phyloP scores from a whole-genome alignment of 1,140 invertebrate species.

The Heliconius himera region DNA sequence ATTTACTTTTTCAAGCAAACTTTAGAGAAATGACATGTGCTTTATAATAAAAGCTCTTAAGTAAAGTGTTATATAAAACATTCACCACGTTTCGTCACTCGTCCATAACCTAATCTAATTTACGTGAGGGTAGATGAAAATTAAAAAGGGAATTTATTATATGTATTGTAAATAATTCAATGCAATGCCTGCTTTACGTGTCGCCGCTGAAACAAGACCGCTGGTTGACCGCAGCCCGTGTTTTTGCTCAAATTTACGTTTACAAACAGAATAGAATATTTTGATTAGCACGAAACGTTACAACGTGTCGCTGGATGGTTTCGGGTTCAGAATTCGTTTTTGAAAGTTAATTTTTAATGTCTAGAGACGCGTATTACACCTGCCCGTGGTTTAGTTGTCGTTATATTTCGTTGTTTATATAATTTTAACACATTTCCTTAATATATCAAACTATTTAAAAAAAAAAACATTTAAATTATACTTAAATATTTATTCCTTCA shows the following conservation, averaged over 20 bases:
- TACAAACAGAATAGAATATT: constrained; percentile 74
- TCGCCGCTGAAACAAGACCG: constrained; percentile 36
- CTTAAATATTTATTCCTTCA: not conserved
- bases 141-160: constrained; percentile 78
- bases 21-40: not conserved
- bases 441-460: constrained; percentile 2
- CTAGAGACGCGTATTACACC: not conserved
- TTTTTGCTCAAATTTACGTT: constrained; percentile 60
- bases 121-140: constrained; percentile 38
- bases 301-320: constrained; percentile 42
- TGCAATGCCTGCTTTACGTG: constrained; percentile 53
- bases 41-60: not conserved
- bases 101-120: constrained; percentile 3
- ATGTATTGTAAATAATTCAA: constrained; percentile 72
- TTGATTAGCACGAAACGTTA: constrained; percentile 64
- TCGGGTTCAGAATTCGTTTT: constrained; percentile 43
- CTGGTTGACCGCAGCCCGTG: constrained; percentile 55
- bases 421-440: constrained; percentile 6
- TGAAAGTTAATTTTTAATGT: constrained; percentile 26
- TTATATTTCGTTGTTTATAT: not conserved
- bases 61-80: not conserved
- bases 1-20: not conserved
- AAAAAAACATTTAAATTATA: constrained; percentile 20
- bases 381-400: not conserved
- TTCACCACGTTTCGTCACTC: not conserved